phyloP scores from a whole-genome alignment of 2,113 vertebrate species.

The Poeciliopsis retropinna region DNA sequence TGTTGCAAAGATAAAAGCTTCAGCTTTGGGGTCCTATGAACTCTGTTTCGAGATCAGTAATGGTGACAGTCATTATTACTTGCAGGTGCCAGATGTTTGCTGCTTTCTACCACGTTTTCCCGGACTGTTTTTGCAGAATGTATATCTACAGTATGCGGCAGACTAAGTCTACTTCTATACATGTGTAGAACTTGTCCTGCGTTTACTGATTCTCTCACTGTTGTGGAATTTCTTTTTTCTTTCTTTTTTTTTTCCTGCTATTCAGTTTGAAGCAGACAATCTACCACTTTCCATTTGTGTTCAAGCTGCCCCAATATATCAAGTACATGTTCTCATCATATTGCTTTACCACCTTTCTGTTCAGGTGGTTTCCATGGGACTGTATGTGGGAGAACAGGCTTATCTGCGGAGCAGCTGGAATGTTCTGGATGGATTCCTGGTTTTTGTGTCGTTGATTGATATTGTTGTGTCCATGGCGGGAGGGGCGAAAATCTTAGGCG shows the following conservation, averaged over 20 bases:
- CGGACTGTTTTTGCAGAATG: neutral
- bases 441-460: conserved; percentile 97
- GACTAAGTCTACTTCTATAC: neutral
- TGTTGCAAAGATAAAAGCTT: conserved; percentile 2
- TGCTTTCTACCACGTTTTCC: neutral
- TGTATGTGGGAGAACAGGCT: conserved; percentile 92
- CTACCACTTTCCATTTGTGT: neutral
- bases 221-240: neutral
- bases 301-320: neutral
- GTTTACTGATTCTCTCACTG: neutral
- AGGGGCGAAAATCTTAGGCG: conserved; percentile 95
- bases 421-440: conserved; percentile 94
- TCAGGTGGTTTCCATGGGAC: conserved; percentile 94
- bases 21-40: neutral
- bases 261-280: neutral
- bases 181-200: neutral
- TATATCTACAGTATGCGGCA: neutral
- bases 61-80: neutral
- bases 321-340: neutral
- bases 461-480: conserved; percentile 97
- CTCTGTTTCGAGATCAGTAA: neutral
- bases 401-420: conserved; percentile 99
- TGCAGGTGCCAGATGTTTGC: neutral
- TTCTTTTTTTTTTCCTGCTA: neutral
- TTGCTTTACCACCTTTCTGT: conserved; percentile 1